Percentiles rank a stretch among this genome's conserved stretches.
phyloP scores from a whole-genome alignment of 2,113 vertebrate species.

The Lanius collurio region DNA sequence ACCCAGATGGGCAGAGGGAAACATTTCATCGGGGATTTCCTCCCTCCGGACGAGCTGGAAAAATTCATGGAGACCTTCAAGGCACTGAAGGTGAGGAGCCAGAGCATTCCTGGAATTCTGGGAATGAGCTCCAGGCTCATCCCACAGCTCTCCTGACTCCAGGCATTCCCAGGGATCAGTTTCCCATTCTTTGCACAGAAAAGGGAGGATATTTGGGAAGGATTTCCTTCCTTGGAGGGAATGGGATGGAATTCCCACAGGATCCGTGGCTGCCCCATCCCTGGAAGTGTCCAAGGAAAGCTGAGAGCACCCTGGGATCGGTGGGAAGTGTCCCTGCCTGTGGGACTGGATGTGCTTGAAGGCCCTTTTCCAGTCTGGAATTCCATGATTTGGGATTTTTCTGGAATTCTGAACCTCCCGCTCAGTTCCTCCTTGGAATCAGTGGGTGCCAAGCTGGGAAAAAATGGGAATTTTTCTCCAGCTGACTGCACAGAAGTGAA shows the following conservation, averaged over 20 bases:
- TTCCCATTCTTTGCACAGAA: accelerated
- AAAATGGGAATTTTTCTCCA: not conserved
- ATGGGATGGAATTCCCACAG: not conserved
- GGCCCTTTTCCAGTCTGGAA: not conserved
- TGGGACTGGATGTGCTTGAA: not conserved
- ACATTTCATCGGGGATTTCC: constrained; percentile 96
- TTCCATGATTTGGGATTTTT: not conserved
- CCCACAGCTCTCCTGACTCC: not conserved
- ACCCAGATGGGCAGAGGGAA: constrained; percentile 98
- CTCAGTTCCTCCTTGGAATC: not conserved
- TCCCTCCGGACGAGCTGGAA: constrained; percentile 94
- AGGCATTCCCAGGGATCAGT: not conserved
- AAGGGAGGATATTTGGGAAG: not conserved
- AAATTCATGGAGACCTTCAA: constrained; percentile 99
- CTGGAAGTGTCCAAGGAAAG: not conserved
- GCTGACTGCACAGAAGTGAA: not conserved
- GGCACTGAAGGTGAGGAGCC: constrained; percentile 84
- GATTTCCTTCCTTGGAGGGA: not conserved
- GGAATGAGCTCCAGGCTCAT: not conserved
- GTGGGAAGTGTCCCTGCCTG: not conserved
- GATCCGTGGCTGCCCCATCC: not conserved
- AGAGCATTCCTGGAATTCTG: not conserved
- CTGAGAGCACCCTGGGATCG: not conserved
- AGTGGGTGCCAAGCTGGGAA: not conserved
- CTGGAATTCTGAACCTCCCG: not conserved